phyloP scores from a whole-genome alignment of 2,113 vertebrate species.

The Odobenus rosmarus region DNA sequence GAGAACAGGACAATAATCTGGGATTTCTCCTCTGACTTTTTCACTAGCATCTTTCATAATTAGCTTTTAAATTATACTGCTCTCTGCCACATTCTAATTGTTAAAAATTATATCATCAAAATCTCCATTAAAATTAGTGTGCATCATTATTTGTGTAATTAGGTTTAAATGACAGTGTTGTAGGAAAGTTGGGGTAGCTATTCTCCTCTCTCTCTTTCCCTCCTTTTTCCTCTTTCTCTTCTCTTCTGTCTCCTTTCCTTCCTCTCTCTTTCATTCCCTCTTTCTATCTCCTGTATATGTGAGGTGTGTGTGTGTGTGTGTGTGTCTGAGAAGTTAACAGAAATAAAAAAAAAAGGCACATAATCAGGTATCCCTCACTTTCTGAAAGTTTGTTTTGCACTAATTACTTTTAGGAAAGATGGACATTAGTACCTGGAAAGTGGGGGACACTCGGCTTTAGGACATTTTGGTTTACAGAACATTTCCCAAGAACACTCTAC shows the following conservation, averaged over 20 bases:
- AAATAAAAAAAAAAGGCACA: background rate
- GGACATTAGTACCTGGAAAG: background rate
- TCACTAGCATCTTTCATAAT: background rate
- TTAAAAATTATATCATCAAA: conserved; percentile 63
- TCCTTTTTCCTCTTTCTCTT: background rate
- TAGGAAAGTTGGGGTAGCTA: background rate
- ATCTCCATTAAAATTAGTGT: conserved; percentile 42
- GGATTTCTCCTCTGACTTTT: background rate
- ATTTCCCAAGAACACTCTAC: background rate
- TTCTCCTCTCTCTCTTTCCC: background rate
- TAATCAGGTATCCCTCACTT: background rate
- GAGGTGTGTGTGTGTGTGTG: background rate
- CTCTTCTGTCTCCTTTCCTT: fast-evolving
- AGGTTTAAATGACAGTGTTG: conserved; percentile 20
- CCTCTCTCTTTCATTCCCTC: background rate
- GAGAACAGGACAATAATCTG: background rate
- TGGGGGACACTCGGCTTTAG: background rate
- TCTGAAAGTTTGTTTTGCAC: background rate
- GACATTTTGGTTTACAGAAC: background rate
- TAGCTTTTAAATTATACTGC: conserved; percentile 24
- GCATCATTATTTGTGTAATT: conserved; percentile 42
- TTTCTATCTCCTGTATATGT: background rate
- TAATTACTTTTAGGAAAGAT: background rate
- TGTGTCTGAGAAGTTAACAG: background rate
- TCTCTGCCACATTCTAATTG: conserved; percentile 16